Percentiles rank a stretch among this genome's conserved stretches.
These are phyloP conservation scores for Eretmochelys imbricata DNA, from an alignment of 2,113 vertebrate species.

Conservation along the genomic window DNA sequence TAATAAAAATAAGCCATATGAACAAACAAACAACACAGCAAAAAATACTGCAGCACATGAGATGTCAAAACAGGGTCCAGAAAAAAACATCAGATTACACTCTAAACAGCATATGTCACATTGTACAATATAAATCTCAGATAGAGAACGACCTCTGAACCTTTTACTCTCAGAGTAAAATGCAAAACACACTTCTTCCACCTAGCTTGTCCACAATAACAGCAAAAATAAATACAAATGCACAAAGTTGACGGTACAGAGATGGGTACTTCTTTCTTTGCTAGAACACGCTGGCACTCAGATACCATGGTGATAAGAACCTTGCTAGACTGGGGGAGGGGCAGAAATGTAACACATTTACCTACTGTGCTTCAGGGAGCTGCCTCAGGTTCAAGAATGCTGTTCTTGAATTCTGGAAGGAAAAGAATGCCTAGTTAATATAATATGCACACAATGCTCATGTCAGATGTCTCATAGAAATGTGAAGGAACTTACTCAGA, in stretches of 20 bases:
- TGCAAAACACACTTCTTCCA: background rate
- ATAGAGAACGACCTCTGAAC: background rate
- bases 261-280: background rate
- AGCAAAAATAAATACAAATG: background rate
- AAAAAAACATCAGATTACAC: background rate
- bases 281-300: background rate
- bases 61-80: background rate
- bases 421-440: background rate
- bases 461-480: background rate
- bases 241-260: background rate
- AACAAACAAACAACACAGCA: background rate
- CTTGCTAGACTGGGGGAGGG: background rate
- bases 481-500: background rate
- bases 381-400: background rate
- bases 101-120: background rate
- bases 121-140: background rate
- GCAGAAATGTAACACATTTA: background rate
- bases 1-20: background rate
- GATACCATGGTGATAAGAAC: background rate
- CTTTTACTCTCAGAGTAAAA: background rate
- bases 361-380: background rate
- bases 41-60: background rate
- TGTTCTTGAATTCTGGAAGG: slow-evolving; percentile 15
- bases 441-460: rapidly evolving
- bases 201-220: background rate